Percentiles rank a stretch among this genome's conserved stretches.
Conservation (phyloP, 2,113 vertebrate species). For the Amazona vittata region DNA sequence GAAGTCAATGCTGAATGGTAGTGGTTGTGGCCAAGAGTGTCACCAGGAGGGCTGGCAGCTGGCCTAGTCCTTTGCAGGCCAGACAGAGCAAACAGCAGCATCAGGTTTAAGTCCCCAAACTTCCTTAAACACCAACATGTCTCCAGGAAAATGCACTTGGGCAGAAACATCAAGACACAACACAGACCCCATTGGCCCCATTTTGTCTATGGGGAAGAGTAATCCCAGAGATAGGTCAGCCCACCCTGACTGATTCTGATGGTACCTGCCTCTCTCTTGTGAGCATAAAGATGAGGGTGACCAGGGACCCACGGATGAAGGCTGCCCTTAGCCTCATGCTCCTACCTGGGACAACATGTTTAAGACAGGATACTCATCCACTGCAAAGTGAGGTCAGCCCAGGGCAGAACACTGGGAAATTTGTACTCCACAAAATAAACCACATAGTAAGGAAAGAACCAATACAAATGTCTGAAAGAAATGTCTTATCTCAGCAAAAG, state of each 20-base stretch:
- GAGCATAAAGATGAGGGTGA: neutral
- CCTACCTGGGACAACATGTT: neutral
- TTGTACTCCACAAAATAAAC: neutral
- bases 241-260: neutral
- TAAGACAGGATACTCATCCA: neutral
- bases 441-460: conserved; percentile 1
- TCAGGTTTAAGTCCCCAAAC: neutral
- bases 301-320: neutral
- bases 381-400: neutral
- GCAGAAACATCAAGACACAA: neutral
- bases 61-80: neutral
- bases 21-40: neutral
- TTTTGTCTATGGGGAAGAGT: neutral
- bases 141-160: neutral
- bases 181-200: accelerated
- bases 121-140: neutral
- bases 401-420: neutral
- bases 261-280: neutral
- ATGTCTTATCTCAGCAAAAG: conserved; percentile 41
- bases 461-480: conserved; percentile 32
- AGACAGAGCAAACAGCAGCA: neutral
- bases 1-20: neutral
- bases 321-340: neutral
- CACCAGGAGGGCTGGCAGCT: neutral
- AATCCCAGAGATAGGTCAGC: neutral